phyloP scores from a whole-genome alignment of 2,113 vertebrate species.

The Redunca redunca region DNA sequence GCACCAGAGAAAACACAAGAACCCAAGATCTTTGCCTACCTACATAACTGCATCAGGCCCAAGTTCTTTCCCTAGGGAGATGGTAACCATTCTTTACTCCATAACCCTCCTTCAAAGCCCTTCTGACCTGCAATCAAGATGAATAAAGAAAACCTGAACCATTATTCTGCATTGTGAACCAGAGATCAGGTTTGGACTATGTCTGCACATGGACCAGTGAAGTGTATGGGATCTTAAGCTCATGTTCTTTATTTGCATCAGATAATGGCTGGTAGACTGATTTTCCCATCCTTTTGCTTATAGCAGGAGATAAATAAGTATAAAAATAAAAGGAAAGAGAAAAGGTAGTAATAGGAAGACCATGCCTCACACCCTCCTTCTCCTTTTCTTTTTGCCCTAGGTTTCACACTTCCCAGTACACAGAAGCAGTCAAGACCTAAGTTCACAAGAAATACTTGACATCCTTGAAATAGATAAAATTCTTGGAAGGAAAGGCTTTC shows the following conservation, averaged over 20 bases:
- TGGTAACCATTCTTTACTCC: slow-evolving; percentile 84
- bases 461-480: not conserved
- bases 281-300: not conserved
- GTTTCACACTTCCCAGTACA: not conserved
- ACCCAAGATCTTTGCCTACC: slow-evolving; percentile 81
- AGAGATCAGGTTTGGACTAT: slow-evolving; percentile 56
- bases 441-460: not conserved
- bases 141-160: slow-evolving; percentile 68
- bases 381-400: not conserved
- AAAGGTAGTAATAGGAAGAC: not conserved
- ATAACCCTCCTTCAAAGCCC: slow-evolving; percentile 84
- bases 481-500: not conserved
- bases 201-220: slow-evolving; percentile 26
- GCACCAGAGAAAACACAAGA: slow-evolving; percentile 59
- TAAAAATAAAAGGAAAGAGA: not conserved
- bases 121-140: slow-evolving; percentile 86
- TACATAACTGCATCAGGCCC: slow-evolving; percentile 85
- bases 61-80: slow-evolving; percentile 92
- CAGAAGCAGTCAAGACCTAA: not conserved
- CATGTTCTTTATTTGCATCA: slow-evolving; percentile 33
- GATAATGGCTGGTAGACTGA: not conserved
- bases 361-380: not conserved
- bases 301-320: slow-evolving; percentile 50
- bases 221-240: not conserved
- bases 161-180: not conserved